A percentile compares a stretch with the other conserved stretches of the same genome.
Conservation (phyloP, 2,888 invertebrate genomes). For the Allygus modestus region DNA sequence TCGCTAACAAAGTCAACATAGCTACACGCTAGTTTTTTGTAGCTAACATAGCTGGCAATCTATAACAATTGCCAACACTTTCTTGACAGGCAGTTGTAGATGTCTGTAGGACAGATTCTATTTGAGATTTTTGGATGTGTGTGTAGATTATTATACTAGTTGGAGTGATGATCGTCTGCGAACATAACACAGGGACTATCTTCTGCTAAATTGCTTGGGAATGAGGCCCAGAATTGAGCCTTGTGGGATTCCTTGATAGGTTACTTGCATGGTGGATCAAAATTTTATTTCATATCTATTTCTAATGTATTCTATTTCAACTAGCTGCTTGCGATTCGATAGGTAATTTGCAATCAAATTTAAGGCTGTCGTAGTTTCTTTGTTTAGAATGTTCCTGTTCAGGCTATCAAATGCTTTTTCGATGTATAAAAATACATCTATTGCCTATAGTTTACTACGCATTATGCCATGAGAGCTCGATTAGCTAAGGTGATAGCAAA, state of each 20-base stretch:
- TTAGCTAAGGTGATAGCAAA: no score
- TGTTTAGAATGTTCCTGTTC: neutral
- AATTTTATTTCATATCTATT: neutral
- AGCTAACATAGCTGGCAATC: no score
- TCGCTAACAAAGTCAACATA: no score
- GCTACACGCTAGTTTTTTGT: no score
- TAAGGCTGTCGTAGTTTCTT: neutral
- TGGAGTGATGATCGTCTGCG: neutral
- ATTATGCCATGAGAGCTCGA: no score
- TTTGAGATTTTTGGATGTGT: neutral
- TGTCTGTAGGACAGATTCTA: neutral
- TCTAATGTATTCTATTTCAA: neutral
- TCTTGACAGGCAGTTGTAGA: neutral
- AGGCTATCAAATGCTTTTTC: constrained; percentile 8
- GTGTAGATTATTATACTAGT: neutral
- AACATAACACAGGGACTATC: neutral
- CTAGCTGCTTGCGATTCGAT: neutral
- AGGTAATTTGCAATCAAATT: neutral
- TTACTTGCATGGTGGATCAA: neutral
- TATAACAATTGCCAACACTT: no score
- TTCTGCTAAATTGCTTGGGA: neutral
- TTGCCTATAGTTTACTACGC: neutral
- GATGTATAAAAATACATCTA: neutral
- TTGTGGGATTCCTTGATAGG: neutral
- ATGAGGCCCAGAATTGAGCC: neutral